Conservation (phyloP, 2,888 invertebrate species). For the Dynastes tityus region DNA sequence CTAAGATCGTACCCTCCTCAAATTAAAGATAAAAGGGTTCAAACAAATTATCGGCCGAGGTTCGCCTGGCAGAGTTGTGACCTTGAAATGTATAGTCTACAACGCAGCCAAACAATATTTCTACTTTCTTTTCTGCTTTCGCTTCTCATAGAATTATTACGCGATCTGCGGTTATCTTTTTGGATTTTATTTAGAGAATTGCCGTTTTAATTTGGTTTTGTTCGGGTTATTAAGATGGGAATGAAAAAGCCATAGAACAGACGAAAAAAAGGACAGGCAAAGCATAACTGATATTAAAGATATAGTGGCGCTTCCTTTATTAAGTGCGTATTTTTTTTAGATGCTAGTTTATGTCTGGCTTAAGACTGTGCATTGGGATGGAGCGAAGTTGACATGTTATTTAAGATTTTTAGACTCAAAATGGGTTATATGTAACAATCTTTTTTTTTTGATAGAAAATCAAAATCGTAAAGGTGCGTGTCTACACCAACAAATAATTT, state of each 20-base stretch:
- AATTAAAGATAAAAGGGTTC: slow-evolving; percentile 64
- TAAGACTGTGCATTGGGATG: slow-evolving; percentile 62
- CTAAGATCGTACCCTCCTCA: slow-evolving; percentile 71
- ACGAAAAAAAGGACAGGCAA: slow-evolving; percentile 66
- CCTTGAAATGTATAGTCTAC: slow-evolving; percentile 50
- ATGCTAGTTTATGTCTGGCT: slow-evolving; percentile 65
- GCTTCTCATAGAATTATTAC: slow-evolving; percentile 53
- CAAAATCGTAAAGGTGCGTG: too few relatives aligned
- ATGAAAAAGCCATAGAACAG: slow-evolving; percentile 67
- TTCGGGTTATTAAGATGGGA: slow-evolving; percentile 68
- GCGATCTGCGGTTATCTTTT: slow-evolving; percentile 59
- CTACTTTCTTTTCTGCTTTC: slow-evolving; percentile 49
- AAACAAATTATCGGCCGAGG: slow-evolving; percentile 65
- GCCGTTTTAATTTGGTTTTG: slow-evolving; percentile 61
- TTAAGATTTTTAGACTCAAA: too few relatives aligned
- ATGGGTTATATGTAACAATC: neutral
- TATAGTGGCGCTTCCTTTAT: slow-evolving; percentile 56
- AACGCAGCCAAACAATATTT: slow-evolving; percentile 60
- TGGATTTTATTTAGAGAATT: slow-evolving; percentile 55
- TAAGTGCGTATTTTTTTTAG: slow-evolving; percentile 59
- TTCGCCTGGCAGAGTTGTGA: slow-evolving; percentile 63
- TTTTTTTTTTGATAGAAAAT: neutral
- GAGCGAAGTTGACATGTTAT: slow-evolving; percentile 12
- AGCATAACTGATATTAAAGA: slow-evolving; percentile 64
- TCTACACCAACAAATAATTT: too few relatives aligned